Conservation (phyloP, 2,888 invertebrate species). For the Podabrus alpinus region DNA sequence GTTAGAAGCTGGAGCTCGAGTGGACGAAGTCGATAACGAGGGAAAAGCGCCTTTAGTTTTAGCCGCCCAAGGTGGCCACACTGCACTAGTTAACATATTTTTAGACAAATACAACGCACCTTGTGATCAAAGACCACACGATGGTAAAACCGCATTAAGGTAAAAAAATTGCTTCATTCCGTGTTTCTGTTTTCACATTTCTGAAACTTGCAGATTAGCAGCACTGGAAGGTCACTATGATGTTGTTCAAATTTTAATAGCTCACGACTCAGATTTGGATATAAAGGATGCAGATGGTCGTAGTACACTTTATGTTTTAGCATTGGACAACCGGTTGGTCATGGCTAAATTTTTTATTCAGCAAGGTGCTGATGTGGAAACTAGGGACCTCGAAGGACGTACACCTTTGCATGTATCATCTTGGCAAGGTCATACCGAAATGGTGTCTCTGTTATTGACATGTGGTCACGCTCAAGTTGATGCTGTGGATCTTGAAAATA, state of each 20-base stretch:
- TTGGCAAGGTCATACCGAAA: conserved; percentile 93
- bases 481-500: conserved; percentile 82
- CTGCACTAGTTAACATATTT: conserved; percentile 66
- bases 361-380: conserved; percentile 82
- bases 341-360: conserved; percentile 82
- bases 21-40: conserved; percentile 89
- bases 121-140: conserved; percentile 84
- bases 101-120: conserved; percentile 77
- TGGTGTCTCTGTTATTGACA: conserved; percentile 83
- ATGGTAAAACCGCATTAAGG: conserved; percentile 87
- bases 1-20: conserved; percentile 84
- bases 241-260: conserved; percentile 69
- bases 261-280: conserved; percentile 81
- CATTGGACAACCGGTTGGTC: conserved; percentile 82
- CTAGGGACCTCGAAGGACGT: conserved; percentile 87
- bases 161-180: conserved; percentile 41
- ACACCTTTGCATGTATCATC: conserved; percentile 89
- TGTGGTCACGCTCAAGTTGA: conserved; percentile 83
- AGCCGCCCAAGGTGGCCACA: conserved; percentile 88
- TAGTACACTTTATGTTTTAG: conserved; percentile 88
- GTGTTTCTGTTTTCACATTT: background rate
- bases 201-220: conserved; percentile 63
- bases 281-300: conserved; percentile 91
- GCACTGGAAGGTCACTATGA: conserved; percentile 86
- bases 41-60: conserved; percentile 86